phyloP scores from a whole-genome alignment of 2,113 vertebrate genomes.

The Herpailurus yagouaroundi region DNA sequence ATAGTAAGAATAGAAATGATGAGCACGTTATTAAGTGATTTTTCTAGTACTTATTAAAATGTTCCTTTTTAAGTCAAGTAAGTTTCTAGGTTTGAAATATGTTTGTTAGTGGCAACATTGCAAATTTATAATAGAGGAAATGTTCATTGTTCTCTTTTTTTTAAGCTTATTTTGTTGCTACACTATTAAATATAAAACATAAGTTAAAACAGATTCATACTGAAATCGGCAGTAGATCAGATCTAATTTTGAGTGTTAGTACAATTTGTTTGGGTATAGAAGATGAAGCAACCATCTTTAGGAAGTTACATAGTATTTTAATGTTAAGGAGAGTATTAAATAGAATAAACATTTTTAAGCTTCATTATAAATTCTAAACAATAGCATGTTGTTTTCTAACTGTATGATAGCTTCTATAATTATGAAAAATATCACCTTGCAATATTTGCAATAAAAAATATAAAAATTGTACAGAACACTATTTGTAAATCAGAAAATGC shows the following conservation, averaged over 20 bases:
- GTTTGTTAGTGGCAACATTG: neutral
- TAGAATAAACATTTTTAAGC: neutral
- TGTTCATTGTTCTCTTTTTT: neutral
- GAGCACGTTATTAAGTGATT: neutral
- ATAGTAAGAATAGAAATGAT: conserved; percentile 43
- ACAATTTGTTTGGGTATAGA: neutral
- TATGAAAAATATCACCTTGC: neutral
- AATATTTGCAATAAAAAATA: neutral
- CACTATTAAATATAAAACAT: neutral
- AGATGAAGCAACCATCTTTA: neutral
- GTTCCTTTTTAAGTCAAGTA: neutral
- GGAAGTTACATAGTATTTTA: neutral
- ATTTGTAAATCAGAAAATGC: neutral
- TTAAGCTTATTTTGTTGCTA: neutral
- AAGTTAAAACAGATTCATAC: neutral
- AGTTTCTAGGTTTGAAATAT: conserved; percentile 48
- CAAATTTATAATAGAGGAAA: neutral
- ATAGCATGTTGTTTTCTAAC: neutral
- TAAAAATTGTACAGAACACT: neutral
- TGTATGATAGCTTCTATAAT: neutral
- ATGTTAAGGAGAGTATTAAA: neutral
- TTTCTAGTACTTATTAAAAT: conserved; percentile 27
- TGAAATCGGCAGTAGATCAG: neutral
- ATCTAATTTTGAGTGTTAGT: neutral
- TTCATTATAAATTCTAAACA: neutral